Evolutionary conservation across 1,140 invertebrate species (phyloP).

Genomic region (Scaptomyza montana): DNA sequence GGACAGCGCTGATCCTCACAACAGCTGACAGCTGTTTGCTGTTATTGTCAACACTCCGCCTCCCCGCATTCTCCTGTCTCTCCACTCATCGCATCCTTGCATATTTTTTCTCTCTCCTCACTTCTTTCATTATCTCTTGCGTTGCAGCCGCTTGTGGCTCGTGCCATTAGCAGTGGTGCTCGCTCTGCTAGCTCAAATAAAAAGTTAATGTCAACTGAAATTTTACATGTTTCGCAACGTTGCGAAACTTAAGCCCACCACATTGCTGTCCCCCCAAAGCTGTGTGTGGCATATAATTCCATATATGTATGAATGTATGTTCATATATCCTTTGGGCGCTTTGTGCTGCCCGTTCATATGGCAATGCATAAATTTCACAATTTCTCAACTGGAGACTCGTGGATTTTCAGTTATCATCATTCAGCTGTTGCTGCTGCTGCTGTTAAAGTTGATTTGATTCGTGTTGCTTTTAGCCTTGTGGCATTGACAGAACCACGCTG

Average conservation of each 20-base stretch:
- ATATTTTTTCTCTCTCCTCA: background rate
- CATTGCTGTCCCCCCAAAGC: background rate
- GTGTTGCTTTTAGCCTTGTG: constrained; percentile 2
- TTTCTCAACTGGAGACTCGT: background rate
- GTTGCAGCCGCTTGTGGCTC: constrained; percentile 43
- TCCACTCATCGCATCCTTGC: constrained; percentile 11
- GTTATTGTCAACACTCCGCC: constrained; percentile 13
- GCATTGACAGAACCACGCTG: background rate
- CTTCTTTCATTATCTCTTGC: background rate
- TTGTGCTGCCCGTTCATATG: background rate
- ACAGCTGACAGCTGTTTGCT: constrained; percentile 76
- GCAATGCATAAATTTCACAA: constrained; percentile 20
- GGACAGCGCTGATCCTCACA: constrained; percentile 53
- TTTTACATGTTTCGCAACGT: constrained; percentile 11
- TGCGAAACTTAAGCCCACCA: background rate
- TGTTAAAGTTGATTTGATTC: constrained; percentile 44
- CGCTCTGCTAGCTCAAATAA: constrained; percentile 19
- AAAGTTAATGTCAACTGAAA: constrained; percentile 27
- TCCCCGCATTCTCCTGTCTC: too few species aligned
- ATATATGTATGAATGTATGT: constrained; percentile 3
- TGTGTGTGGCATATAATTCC: background rate
- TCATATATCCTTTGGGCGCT: background rate
- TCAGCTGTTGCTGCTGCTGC: background rate
- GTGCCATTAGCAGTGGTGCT: constrained; percentile 45
- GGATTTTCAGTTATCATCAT: background rate